A percentile compares a stretch with the other conserved stretches of the same genome.
Conservation (phyloP, 2,797 vertebrate genomes). For the Enteromius radiatus region DNA sequence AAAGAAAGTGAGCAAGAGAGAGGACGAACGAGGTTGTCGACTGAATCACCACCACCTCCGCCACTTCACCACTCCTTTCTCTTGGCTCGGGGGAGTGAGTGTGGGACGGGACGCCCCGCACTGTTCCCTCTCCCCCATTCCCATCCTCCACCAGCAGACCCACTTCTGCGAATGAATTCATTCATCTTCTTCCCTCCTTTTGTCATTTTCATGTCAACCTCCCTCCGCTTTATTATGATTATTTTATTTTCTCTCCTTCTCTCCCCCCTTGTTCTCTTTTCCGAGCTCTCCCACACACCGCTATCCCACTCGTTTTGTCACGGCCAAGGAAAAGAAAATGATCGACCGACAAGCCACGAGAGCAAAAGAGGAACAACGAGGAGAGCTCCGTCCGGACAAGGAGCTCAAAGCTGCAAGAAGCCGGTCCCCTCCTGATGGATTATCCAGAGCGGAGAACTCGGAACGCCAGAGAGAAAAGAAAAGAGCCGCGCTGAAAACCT, state of each 20-base stretch:
- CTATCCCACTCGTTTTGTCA: constrained; percentile 62
- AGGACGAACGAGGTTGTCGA: constrained; percentile 56
- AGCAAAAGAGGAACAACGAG: constrained; percentile 44
- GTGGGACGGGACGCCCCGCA: constrained; percentile 57
- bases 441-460: constrained; percentile 68
- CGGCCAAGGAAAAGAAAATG: constrained; percentile 57
- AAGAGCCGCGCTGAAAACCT: constrained; percentile 40
- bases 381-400: constrained; percentile 37
- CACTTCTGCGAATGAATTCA: constrained; percentile 54
- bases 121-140: constrained; percentile 45
- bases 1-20: constrained; percentile 32
- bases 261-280: constrained; percentile 33
- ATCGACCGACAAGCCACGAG: constrained; percentile 35
- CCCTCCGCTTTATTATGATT: constrained; percentile 43
- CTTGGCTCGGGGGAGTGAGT: constrained; percentile 57
- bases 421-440: constrained; percentile 65
- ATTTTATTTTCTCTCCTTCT: constrained; percentile 41
- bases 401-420: constrained; percentile 64
- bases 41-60: constrained; percentile 66
- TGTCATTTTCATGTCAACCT: constrained; percentile 56
- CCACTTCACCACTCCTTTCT: constrained; percentile 54
- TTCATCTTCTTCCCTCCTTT: constrained; percentile 55
- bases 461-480: constrained; percentile 53
- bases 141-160: constrained; percentile 46
- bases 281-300: constrained; percentile 40